Conservation (phyloP, 2,888 invertebrate genomes). For the Lutraria lutraria region DNA sequence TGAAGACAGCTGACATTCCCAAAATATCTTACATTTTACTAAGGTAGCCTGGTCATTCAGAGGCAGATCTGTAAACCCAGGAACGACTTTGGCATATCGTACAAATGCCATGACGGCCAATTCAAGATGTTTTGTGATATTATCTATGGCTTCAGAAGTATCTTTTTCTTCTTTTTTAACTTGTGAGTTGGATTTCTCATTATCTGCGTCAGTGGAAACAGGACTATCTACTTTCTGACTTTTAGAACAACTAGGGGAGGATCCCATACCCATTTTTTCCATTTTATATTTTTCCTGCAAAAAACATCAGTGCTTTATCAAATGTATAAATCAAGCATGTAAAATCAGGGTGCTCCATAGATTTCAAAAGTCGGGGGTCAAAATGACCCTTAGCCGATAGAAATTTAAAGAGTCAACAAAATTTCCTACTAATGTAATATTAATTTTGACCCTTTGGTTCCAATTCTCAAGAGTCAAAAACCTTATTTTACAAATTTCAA, state of each 20-base stretch:
- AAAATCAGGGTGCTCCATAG: too few species aligned
- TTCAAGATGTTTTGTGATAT: conserved; percentile 74
- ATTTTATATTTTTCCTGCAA: conserved; percentile 15
- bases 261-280: neutral
- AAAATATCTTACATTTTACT: conserved; percentile 80
- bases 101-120: conserved; percentile 81
- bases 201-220: neutral
- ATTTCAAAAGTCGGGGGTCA: too few species aligned
- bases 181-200: neutral
- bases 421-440: too few species aligned
- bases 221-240: neutral
- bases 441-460: too few species aligned
- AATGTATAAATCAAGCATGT: too few species aligned
- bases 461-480: too few species aligned
- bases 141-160: neutral
- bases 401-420: too few species aligned
- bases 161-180: conserved; percentile 6
- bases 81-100: conserved; percentile 83
- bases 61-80: conserved; percentile 82
- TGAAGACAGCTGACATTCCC: too few species aligned
- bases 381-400: too few species aligned
- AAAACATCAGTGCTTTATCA: neutral
- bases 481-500: too few species aligned
- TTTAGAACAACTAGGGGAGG: neutral
- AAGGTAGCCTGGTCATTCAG: conserved; percentile 83